A percentile compares a stretch with the other conserved stretches of the same genome.
phyloP scores from a whole-genome alignment of 1,140 invertebrate species.

The Neomicropteryx cornuta region DNA sequence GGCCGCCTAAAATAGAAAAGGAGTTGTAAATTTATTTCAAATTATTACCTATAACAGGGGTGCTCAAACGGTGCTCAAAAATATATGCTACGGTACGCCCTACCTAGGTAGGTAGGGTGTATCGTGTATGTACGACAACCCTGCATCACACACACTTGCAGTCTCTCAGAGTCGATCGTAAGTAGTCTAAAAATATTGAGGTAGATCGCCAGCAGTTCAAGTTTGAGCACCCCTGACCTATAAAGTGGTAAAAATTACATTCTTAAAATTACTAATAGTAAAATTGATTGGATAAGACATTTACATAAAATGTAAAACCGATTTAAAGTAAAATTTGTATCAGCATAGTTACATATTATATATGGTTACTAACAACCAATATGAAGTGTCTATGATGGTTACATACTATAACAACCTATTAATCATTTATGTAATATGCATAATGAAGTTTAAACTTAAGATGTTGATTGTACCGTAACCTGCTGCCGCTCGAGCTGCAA shows the following conservation, averaged over 20 bases:
- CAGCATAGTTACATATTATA: conserved; percentile 4
- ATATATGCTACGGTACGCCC: neutral
- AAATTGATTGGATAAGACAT: neutral
- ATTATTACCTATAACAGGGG: neutral
- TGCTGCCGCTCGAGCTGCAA: conserved; percentile 78
- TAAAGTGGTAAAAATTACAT: conserved; percentile 3
- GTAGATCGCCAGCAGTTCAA: too few species aligned
- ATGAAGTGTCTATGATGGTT: neutral
- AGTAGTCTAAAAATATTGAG: neutral
- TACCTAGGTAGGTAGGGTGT: too few species aligned
- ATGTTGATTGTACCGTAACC: conserved; percentile 48
- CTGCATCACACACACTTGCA: conserved; percentile 4
- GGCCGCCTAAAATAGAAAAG: conserved; percentile 46
- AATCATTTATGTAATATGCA: conserved; percentile 6
- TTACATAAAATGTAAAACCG: conserved; percentile 6
- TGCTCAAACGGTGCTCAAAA: neutral
- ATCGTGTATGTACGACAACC: too few species aligned
- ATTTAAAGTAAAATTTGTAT: conserved; percentile 3
- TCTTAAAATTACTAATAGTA: too few species aligned
- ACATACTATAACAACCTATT: neutral
- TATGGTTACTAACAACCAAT: conserved; percentile 2
- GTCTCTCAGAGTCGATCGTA: neutral
- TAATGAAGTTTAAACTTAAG: conserved; percentile 1
- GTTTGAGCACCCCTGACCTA: too few species aligned
- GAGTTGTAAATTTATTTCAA: neutral